Base-by-base conservation (phyloP, 1,140 invertebrate species). In the Bradynema listronoti region DNA sequence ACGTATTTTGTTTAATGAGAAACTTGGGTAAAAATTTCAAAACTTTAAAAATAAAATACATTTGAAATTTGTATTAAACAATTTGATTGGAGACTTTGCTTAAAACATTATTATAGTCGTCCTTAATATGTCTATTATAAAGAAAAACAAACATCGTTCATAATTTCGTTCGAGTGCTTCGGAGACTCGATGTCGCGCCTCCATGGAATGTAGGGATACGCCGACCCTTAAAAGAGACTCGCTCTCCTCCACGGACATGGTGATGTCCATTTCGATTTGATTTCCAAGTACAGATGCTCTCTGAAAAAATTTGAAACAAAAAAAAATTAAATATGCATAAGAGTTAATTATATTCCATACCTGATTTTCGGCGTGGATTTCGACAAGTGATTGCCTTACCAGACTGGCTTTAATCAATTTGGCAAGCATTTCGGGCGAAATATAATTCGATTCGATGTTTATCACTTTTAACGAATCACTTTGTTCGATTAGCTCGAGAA, bases 181-280 rank as follows among this genome's bases (percentile, higher is more conserved):
- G 4, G 73, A 73, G 16, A 75, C 72, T 25, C 72, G 73, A 66
- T 75, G 73, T 22, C 72, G 42, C 5, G 73, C 72, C 47, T 75
- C 72, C 72, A 75, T 75, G 1, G 67, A 75, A 33, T 75, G 63
- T 3, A 68, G 46, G 4, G 57, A 58, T 14, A 68, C 50, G 27
- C 67, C 67, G n/a, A 68, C 67, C 45, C 68, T 36, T 1, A 74
- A 57, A n/a, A 74, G 64, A n/a, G 73, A 57, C 27, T 75, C 72
- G 49, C 77, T 75, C 22, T 75, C 73, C 60, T 77, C 74, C 4
- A 78, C 66, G 14, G 58, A 70, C 63, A 73, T 56, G 73, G 77
- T 78, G 47, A 77, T 77, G 51, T 77, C 74, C 74, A 77, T 77
- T 62, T 77, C 74, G 16, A 77, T 77, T 42, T 73, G 74, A 52